A percentile compares a stretch with the other conserved stretches of the same genome.
phyloP scores from a whole-genome alignment of 2,888 invertebrate genomes.

The Cheilosia urbana region DNA sequence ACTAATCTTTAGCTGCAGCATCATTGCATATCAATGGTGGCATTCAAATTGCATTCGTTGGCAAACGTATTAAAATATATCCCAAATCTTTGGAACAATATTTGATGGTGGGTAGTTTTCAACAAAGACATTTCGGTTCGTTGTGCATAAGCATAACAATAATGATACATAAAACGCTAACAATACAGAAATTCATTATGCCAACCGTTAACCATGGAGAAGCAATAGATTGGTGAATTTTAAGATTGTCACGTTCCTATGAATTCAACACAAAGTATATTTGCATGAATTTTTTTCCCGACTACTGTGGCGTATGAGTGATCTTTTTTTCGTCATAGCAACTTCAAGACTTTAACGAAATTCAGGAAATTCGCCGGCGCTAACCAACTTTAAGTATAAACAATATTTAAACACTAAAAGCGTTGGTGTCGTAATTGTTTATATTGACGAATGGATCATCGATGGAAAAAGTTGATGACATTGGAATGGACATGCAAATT shows the following conservation, averaged over 20 bases:
- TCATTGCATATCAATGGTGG: neutral
- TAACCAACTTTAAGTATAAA: neutral
- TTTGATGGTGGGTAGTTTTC: neutral
- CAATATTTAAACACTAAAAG: neutral
- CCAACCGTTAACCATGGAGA: constrained; percentile 40
- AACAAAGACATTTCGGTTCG: constrained; percentile 15
- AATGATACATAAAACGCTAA: constrained; percentile 11
- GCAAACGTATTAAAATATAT: constrained; percentile 1
- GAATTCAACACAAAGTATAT: neutral
- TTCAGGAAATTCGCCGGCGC: neutral
- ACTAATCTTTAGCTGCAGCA: neutral
- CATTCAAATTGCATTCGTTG: constrained; percentile 23
- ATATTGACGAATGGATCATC: constrained; percentile 13
- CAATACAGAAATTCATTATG: constrained; percentile 26
- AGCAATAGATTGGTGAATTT: constrained; percentile 35
- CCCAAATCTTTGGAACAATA: neutral
- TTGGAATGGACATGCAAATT: neutral
- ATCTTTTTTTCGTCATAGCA: constrained; percentile 13
- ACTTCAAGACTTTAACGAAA: neutral
- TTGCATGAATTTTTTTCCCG: neutral
- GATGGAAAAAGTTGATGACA: constrained; percentile 6
- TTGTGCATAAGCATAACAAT: constrained; percentile 9
- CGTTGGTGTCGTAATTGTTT: constrained; percentile 8
- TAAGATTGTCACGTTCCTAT: constrained; percentile 37
- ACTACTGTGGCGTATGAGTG: constrained; percentile 58